These are phyloP conservation scores for Eptatretus burgeri DNA, from an alignment of 2,113 vertebrate species.

Conservation along the genomic window DNA sequence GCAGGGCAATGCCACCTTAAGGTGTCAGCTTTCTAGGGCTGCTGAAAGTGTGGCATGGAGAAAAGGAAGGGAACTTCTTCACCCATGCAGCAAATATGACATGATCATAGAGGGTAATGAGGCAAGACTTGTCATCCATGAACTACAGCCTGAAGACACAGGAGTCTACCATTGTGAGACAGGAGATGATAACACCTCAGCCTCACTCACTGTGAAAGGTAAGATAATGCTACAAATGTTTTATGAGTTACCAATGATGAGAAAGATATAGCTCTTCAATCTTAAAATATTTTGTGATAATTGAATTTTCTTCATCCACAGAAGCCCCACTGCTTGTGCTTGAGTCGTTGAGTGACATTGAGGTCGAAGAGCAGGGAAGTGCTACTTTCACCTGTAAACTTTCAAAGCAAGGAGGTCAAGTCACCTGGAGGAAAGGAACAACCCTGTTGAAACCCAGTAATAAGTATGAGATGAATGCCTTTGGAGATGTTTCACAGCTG, in stretches of 20 bases:
- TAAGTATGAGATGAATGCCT: slow-evolving; percentile 19
- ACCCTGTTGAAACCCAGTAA: slow-evolving; percentile 13
- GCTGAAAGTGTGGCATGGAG: slow-evolving; percentile 22
- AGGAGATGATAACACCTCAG: slow-evolving; percentile 1
- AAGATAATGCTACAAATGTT: background rate
- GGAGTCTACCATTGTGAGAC: slow-evolving; percentile 1
- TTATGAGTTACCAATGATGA: no score
- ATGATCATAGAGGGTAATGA: slow-evolving; percentile 17
- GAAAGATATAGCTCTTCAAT: no score
- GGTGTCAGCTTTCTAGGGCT: slow-evolving; percentile 18
- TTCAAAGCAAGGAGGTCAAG: slow-evolving; percentile 11
- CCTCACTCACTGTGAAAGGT: background rate
- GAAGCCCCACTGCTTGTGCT: slow-evolving; percentile 22
- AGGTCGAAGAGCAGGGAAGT: slow-evolving; percentile 17
- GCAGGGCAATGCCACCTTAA: slow-evolving; percentile 15
- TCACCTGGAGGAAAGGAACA: slow-evolving; percentile 26
- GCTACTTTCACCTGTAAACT: slow-evolving; percentile 17
- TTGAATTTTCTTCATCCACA: background rate
- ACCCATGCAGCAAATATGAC: slow-evolving; percentile 30
- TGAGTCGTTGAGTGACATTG: slow-evolving; percentile 17
- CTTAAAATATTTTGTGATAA: no score
- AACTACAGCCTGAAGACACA: slow-evolving; percentile 1
- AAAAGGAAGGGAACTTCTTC: slow-evolving; percentile 22
- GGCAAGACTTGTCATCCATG: background rate
- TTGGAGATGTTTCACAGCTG: slow-evolving; percentile 22